These are phyloP conservation scores for Varecia variegata DNA, from an alignment of 2,797 vertebrate species.

Conservation along the genomic window DNA sequence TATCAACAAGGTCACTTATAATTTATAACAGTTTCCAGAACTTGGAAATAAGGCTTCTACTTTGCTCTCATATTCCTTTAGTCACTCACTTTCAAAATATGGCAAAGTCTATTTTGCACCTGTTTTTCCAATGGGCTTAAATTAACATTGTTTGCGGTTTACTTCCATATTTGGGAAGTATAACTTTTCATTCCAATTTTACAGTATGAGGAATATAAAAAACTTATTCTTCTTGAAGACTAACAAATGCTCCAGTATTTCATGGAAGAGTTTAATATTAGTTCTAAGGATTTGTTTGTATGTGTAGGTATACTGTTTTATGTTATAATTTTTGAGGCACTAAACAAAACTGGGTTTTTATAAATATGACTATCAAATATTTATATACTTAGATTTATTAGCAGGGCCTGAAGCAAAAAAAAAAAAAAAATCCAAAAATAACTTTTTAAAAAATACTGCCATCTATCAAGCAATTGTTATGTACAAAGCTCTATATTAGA, in stretches of 20 bases:
- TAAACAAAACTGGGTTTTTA: constrained; percentile 23
- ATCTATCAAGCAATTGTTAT: background rate
- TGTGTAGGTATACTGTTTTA: background rate
- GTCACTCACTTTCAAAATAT: constrained; percentile 22
- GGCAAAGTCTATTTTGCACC: constrained; percentile 3
- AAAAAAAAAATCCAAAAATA: constrained; percentile 7
- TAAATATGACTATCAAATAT: constrained; percentile 19
- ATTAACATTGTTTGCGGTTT: constrained; percentile 30
- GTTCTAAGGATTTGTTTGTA: background rate
- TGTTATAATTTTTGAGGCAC: background rate
- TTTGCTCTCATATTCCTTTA: background rate
- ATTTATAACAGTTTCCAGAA: constrained; percentile 2
- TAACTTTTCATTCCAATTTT: constrained; percentile 29
- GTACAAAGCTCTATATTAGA: background rate
- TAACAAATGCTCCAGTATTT: background rate
- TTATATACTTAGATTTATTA: constrained; percentile 44
- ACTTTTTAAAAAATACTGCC: background rate
- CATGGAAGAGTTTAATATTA: background rate
- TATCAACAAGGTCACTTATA: background rate
- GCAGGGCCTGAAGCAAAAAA: constrained; percentile 14
- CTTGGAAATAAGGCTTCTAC: constrained; percentile 10
- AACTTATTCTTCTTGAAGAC: background rate
- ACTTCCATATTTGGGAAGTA: constrained; percentile 47
- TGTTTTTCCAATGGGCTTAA: constrained; percentile 38
- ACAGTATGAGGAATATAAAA: background rate